Percentiles rank a stretch among this genome's conserved stretches.
phyloP scores from a whole-genome alignment of 2,888 invertebrate species.

The Thymelicus sylvestris region DNA sequence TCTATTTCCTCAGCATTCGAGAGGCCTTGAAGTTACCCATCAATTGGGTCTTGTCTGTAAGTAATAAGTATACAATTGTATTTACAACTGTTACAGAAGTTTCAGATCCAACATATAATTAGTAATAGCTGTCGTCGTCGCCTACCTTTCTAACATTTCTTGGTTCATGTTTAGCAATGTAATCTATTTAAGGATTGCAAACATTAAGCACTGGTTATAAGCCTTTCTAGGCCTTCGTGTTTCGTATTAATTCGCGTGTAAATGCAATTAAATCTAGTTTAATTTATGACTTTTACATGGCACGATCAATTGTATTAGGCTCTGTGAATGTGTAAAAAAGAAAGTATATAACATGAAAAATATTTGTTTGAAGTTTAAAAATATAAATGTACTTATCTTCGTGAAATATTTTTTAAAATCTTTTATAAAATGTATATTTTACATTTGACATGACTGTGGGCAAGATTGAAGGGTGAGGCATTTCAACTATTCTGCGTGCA shows the following conservation, averaged over 20 bases:
- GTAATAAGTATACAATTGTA: constrained; percentile 83
- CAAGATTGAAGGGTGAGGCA: no score
- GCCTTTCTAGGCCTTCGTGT: neutral
- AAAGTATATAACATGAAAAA: no score
- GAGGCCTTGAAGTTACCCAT: constrained; percentile 91
- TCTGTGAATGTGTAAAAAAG: neutral
- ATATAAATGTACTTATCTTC: no score
- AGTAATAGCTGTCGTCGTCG: no score
- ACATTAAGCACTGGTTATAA: neutral
- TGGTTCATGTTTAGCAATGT: neutral
- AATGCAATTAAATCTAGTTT: neutral
- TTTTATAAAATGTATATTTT: no score
- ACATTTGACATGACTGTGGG: no score
- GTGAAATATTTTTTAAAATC: no score
- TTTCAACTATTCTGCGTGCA: no score
- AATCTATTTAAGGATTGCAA: neutral
- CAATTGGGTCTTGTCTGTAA: constrained; percentile 93
- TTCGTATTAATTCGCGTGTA: constrained; percentile 2
- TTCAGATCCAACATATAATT: no score
- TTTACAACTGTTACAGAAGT: no score
- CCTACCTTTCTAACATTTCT: no score
- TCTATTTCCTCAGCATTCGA: constrained; percentile 91
- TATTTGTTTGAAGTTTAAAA: no score
- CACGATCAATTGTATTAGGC: neutral
- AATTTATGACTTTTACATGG: neutral